phyloP scores from a whole-genome alignment of 1,140 invertebrate genomes.

The Planococcus citri region DNA sequence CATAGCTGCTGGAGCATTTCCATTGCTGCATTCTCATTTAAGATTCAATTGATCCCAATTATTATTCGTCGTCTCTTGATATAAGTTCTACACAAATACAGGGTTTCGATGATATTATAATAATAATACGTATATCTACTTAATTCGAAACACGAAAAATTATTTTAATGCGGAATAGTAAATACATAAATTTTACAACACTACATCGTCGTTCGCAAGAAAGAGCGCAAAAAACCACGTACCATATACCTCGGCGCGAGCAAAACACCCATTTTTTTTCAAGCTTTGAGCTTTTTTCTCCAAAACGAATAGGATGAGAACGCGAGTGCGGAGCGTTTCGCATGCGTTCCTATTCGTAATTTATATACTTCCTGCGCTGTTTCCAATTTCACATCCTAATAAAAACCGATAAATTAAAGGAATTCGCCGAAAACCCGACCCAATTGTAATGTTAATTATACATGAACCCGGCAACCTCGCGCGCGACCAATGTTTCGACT shows the following conservation, averaged over 20 bases:
- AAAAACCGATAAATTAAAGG: constrained; percentile 1
- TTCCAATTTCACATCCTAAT: neutral
- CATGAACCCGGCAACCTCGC: neutral
- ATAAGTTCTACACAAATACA: too few relatives aligned
- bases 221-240: too few relatives aligned
- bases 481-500: neutral
- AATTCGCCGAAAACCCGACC: neutral
- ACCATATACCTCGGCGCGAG: neutral
- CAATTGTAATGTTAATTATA: constrained; percentile 8
- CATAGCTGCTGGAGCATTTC: too few relatives aligned
- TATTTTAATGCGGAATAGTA: neutral
- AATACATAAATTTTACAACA: too few relatives aligned
- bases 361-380: neutral
- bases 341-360: neutral
- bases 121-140: too few relatives aligned
- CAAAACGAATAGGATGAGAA: neutral
- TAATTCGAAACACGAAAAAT: neutral
- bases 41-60: too few relatives aligned
- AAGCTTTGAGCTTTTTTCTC: neutral
- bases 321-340: neutral
- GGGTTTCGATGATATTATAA: too few relatives aligned
- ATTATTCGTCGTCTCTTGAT: too few relatives aligned
- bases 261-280: neutral
- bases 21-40: too few relatives aligned
- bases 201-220: too few relatives aligned